These are phyloP conservation scores for Choristoneura rosaceana DNA, from an alignment of 2,888 invertebrate species.

Conservation along the genomic window DNA sequence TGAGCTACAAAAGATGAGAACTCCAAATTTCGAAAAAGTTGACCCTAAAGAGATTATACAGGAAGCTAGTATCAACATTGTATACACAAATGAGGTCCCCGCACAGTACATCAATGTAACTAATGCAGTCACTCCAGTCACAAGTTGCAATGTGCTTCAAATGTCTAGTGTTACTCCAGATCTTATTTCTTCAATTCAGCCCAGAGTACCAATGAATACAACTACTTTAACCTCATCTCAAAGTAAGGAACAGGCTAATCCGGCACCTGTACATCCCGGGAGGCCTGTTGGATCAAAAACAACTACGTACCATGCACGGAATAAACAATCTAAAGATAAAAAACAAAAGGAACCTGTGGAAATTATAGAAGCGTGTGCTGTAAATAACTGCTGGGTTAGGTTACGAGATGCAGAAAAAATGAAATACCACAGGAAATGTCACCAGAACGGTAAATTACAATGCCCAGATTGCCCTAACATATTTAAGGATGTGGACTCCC, in stretches of 20 bases:
- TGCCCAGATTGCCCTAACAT: constrained; percentile 89
- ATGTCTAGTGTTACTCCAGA: constrained; percentile 75
- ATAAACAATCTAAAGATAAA: constrained; percentile 41
- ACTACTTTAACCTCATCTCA: constrained; percentile 52
- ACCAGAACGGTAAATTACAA: constrained; percentile 75
- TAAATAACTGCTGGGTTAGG: constrained; percentile 84
- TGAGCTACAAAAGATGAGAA: constrained; percentile 78
- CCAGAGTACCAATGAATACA: constrained; percentile 52
- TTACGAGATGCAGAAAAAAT: constrained; percentile 86
- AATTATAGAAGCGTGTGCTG: constrained; percentile 73
- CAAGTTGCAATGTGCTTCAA: constrained; percentile 67
- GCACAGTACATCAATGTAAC: constrained; percentile 71
- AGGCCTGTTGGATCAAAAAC: constrained; percentile 11
- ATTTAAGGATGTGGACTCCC: constrained; percentile 86
- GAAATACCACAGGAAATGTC: constrained; percentile 88
- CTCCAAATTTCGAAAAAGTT: constrained; percentile 78
- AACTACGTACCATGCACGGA: not conserved
- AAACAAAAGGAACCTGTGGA: constrained; percentile 49
- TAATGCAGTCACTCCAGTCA: constrained; percentile 56
- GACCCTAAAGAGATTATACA: constrained; percentile 81
- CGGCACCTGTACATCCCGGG: constrained; percentile 47
- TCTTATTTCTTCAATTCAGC: constrained; percentile 74
- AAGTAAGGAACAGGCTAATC: constrained; percentile 47
- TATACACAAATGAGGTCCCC: constrained; percentile 75
- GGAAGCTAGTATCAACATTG: constrained; percentile 81